These are phyloP conservation scores for Caenorhabditis drosophilae DNA, from an alignment of 2,888 invertebrate species.

Conservation along the genomic window DNA sequence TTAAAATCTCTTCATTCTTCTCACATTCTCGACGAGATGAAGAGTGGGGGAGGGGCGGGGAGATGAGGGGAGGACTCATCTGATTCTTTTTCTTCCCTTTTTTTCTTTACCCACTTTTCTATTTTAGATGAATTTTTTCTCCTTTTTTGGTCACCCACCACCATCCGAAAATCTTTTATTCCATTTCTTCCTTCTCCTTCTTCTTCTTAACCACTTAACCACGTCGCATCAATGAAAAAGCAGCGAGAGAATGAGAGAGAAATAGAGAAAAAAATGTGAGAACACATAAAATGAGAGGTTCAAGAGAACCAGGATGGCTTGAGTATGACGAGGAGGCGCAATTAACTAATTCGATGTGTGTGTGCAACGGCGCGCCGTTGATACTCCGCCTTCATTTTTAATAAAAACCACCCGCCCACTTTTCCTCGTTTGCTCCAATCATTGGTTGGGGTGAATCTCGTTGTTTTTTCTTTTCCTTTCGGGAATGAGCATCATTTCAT, in stretches of 20 bases:
- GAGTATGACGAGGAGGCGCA: not conserved
- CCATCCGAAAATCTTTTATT: not conserved
- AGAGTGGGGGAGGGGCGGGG: no score
- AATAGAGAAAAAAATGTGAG: no score
- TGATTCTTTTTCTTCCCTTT: not conserved
- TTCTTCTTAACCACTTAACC: slow-evolving; percentile 1
- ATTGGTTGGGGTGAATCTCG: no score
- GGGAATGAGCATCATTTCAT: no score
- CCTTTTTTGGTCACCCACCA: not conserved
- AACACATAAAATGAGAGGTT: no score
- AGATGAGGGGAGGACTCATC: not conserved
- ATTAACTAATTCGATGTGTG: slow-evolving; percentile 1
- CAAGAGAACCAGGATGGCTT: no score
- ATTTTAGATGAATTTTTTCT: not conserved
- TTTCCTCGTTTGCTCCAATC: not conserved
- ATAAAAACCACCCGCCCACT: no score
- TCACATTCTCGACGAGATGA: no score
- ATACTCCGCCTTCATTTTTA: not conserved
- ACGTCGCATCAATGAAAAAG: no score
- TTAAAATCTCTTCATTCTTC: no score
- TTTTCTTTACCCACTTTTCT: not conserved
- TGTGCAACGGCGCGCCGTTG: not conserved
- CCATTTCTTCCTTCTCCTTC: not conserved
- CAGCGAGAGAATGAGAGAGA: no score
- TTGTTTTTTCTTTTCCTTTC: no score